These are phyloP conservation scores for Acronicta leporina DNA, from an alignment of 2,888 invertebrate genomes.

Conservation along the genomic window DNA sequence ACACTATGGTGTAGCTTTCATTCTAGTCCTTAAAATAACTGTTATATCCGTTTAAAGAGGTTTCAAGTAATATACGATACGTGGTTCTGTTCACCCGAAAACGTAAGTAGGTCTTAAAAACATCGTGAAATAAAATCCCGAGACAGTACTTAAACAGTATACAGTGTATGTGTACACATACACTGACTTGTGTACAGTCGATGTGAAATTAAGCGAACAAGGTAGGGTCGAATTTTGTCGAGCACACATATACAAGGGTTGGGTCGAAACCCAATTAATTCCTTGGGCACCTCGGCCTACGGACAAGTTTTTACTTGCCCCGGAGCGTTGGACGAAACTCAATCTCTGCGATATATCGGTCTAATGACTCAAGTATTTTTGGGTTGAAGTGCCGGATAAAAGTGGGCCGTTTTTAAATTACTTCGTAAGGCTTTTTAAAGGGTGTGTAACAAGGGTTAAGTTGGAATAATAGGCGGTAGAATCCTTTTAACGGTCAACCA, in stretches of 20 bases:
- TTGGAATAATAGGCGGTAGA: no score
- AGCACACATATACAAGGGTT: constrained; percentile 73
- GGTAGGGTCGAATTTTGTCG: constrained; percentile 70
- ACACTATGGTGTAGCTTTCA: no score
- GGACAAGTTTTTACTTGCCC: constrained; percentile 67
- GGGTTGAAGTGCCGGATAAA: constrained; percentile 31
- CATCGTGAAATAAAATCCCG: no score
- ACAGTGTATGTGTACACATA: no score
- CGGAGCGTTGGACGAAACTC: constrained; percentile 65
- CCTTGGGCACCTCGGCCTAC: constrained; percentile 64
- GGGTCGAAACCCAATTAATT: constrained; percentile 74
- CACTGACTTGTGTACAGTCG: no score
- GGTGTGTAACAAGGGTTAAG: not conserved
- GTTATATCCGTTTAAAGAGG: no score
- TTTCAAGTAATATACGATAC: no score
- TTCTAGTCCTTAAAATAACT: no score
- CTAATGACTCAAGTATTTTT: constrained; percentile 59
- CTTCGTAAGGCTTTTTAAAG: constrained; percentile 29
- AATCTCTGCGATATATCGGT: constrained; percentile 62
- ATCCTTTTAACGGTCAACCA: no score
- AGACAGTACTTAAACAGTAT: constrained; percentile 38
- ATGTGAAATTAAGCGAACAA: constrained; percentile 66
- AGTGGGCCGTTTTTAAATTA: constrained; percentile 40
- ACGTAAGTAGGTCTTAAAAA: no score
- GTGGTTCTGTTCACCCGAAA: no score